A percentile compares a stretch with the other conserved stretches of the same genome.
These are phyloP conservation scores for Gallinago paraguaiae DNA, from an alignment of 2,113 vertebrate species.

Conservation along the genomic window DNA sequence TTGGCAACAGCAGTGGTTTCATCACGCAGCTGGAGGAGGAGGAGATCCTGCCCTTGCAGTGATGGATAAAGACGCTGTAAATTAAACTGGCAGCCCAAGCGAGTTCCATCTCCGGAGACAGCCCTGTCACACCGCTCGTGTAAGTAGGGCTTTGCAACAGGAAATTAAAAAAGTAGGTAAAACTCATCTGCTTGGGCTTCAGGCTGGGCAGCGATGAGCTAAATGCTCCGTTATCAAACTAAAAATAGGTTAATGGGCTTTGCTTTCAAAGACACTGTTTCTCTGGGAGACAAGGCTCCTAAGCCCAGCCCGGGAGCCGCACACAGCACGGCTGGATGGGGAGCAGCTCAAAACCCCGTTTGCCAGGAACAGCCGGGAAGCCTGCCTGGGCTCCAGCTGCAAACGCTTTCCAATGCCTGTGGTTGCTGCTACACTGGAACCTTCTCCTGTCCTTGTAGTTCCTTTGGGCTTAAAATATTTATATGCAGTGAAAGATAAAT, in stretches of 20 bases:
- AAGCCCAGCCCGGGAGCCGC: not conserved
- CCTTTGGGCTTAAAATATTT: not conserved
- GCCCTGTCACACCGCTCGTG: not conserved
- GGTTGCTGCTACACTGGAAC: not conserved
- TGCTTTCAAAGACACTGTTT: not conserved
- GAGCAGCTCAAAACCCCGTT: not conserved
- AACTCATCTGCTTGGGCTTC: not conserved
- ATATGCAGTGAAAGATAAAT: not conserved
- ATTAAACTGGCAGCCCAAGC: not conserved
- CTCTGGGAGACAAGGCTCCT: not conserved
- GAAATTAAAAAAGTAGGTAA: not conserved
- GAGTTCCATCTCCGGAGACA: not conserved
- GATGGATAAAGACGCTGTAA: not conserved
- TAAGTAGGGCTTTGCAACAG: not conserved
- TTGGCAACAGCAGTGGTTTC: not conserved
- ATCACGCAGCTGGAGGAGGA: not conserved
- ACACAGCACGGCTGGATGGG: fast-evolving
- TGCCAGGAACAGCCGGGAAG: fast-evolving
- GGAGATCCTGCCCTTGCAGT: not conserved
- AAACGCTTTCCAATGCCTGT: fast-evolving
- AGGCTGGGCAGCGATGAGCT: not conserved
- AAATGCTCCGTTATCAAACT: not conserved
- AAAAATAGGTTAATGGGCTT: not conserved
- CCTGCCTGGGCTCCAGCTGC: not conserved
- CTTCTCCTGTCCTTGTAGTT: fast-evolving